These are phyloP conservation scores for Naja naja DNA, from an alignment of 2,113 vertebrate genomes.

Conservation along the genomic window DNA sequence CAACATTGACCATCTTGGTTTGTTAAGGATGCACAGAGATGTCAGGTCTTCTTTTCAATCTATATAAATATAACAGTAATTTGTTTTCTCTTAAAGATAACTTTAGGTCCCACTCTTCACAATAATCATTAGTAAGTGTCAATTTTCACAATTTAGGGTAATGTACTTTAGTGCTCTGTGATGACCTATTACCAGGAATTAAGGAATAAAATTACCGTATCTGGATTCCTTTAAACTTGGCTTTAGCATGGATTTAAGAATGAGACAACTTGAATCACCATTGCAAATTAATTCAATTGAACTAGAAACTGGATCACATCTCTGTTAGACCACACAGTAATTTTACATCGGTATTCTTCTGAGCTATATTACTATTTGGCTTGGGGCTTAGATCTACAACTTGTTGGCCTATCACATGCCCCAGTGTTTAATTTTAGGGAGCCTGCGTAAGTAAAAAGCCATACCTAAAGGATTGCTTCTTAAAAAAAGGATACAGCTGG, in stretches of 20 bases:
- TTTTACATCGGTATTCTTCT: neutral
- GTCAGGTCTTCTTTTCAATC: neutral
- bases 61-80: neutral
- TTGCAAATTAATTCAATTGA: neutral
- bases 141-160: neutral
- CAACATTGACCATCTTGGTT: neutral
- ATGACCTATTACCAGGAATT: neutral
- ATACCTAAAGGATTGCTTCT: neutral
- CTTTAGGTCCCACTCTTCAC: neutral
- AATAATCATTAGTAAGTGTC: neutral
- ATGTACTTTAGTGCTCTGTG: neutral
- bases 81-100: neutral
- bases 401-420: neutral
- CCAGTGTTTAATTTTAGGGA: neutral
- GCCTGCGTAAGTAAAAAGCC: neutral
- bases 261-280: neutral
- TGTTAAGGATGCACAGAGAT: neutral
- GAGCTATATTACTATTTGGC: neutral
- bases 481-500: neutral
- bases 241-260: neutral
- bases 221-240: neutral
- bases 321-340: neutral
- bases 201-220: neutral
- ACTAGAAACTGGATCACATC: neutral
- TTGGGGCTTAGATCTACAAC: neutral